Conservation (phyloP, 1,140 invertebrate species). For the Drosophila insularis region DNA sequence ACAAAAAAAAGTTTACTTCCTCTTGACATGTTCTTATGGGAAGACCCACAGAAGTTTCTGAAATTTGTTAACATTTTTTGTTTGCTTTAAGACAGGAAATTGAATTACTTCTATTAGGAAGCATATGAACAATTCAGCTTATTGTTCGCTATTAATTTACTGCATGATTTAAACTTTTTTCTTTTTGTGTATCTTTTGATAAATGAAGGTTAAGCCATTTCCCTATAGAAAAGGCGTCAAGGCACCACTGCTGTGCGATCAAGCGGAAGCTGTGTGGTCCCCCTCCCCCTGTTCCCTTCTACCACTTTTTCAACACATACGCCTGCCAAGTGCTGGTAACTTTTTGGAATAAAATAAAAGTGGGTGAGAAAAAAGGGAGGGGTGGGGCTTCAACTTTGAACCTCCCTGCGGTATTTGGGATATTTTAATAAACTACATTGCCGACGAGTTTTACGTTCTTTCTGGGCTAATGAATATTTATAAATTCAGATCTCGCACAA, state of each 20-base stretch:
- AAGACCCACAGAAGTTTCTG: too few relatives aligned
- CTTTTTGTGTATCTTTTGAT: constrained; percentile 17
- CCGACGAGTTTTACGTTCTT: constrained; percentile 39
- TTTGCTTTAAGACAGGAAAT: too few relatives aligned
- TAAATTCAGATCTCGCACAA: constrained; percentile 33
- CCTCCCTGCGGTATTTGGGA: constrained; percentile 40
- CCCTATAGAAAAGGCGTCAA: constrained; percentile 31
- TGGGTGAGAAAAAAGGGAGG: constrained; percentile 3
- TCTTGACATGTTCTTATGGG: too few relatives aligned
- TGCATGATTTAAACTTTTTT: constrained; percentile 1
- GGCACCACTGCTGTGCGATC: constrained; percentile 40
- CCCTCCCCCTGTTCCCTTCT: not conserved
- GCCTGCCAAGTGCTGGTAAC: constrained; percentile 31
- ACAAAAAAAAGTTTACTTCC: too few relatives aligned
- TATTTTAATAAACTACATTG: constrained; percentile 67
- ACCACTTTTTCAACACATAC: not conserved
- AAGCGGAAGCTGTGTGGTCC: constrained; percentile 46
- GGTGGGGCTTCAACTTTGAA: constrained; percentile 36
- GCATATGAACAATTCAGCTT: too few relatives aligned
- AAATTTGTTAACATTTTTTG: too few relatives aligned
- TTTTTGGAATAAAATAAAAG: constrained; percentile 19
- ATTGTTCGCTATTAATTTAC: constrained; percentile 1
- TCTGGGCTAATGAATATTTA: constrained; percentile 72
- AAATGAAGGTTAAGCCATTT: constrained; percentile 21
- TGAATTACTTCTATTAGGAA: too few relatives aligned